Evolutionary conservation across 1,140 invertebrate genomes (phyloP).

Genomic region (Lordiphosa mommai): DNA sequence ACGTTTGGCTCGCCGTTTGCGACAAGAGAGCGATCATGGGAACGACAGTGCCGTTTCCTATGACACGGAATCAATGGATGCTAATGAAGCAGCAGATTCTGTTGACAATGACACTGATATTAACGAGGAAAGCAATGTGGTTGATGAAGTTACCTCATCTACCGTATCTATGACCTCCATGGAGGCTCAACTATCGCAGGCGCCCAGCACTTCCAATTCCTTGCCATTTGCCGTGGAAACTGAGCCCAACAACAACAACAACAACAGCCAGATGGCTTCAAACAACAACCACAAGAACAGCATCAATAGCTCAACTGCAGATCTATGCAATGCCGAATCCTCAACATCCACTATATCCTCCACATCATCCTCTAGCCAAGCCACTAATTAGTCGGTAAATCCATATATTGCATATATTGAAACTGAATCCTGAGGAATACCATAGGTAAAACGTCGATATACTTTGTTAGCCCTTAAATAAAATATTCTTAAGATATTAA

Average conservation of each 20-base stretch:
- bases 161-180: constrained; percentile 51
- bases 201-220: constrained; percentile 53
- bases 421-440: not conserved
- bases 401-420: too few species aligned
- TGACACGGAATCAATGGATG: constrained; percentile 15
- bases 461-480: too few species aligned
- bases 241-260: constrained; percentile 56
- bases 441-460: not conserved
- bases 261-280: constrained; percentile 44
- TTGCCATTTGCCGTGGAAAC: constrained; percentile 16
- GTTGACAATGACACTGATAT: constrained; percentile 3
- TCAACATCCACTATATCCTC: constrained; percentile 26
- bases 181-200: constrained; percentile 59
- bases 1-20: constrained; percentile 8
- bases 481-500: too few species aligned
- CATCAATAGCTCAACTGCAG: constrained; percentile 19
- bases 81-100: not conserved
- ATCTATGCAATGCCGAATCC: constrained; percentile 32
- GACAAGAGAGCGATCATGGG: constrained; percentile 11
- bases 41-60: constrained; percentile 15
- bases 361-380: constrained; percentile 31
- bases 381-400: not conserved
- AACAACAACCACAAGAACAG: constrained; percentile 29
- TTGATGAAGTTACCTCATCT: constrained; percentile 3
- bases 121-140: constrained; percentile 7